A percentile compares a stretch with the other conserved stretches of the same genome.
Evolutionary conservation across 2,113 vertebrate species (phyloP).

Genomic region (Lonchura striata): DNA sequence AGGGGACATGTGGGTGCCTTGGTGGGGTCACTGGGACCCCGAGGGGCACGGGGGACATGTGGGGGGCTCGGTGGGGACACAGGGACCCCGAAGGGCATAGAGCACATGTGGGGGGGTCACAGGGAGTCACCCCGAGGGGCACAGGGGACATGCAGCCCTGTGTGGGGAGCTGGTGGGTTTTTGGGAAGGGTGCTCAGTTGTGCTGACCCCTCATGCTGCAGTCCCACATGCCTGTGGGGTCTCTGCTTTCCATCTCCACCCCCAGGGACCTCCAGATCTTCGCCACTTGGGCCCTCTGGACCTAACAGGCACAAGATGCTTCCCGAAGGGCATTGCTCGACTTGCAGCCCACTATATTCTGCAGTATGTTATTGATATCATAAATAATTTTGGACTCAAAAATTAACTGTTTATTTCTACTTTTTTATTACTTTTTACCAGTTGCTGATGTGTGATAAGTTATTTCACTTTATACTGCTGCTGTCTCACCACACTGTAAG

Average conservation of each 20-base stretch:
- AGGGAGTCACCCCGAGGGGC: no score
- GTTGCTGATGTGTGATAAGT: rapidly evolving
- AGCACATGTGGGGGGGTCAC: no score
- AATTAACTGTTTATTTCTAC: background rate
- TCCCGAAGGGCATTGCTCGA: rapidly evolving
- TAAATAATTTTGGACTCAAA: background rate
- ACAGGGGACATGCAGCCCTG: no score
- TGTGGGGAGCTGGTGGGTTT: rapidly evolving
- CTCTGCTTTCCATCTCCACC: background rate
- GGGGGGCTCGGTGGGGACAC: no score
- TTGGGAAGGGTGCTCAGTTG: no score
- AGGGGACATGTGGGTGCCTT: no score
- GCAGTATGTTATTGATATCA: rapidly evolving
- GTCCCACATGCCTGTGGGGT: rapidly evolving
- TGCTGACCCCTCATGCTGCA: background rate
- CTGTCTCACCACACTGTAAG: rapidly evolving
- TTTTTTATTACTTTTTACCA: background rate
- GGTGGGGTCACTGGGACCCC: no score
- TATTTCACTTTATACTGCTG: background rate
- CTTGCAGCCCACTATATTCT: no score
- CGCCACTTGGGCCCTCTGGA: rapidly evolving
- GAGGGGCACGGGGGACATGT: no score
- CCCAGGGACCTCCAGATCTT: rapidly evolving
- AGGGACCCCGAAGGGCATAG: no score
- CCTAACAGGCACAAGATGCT: rapidly evolving